Evolutionary conservation across 2,797 vertebrate species (phyloP), one percentile per base, ranked within the genome.

Genomic region (Molothrus ater): DNA sequence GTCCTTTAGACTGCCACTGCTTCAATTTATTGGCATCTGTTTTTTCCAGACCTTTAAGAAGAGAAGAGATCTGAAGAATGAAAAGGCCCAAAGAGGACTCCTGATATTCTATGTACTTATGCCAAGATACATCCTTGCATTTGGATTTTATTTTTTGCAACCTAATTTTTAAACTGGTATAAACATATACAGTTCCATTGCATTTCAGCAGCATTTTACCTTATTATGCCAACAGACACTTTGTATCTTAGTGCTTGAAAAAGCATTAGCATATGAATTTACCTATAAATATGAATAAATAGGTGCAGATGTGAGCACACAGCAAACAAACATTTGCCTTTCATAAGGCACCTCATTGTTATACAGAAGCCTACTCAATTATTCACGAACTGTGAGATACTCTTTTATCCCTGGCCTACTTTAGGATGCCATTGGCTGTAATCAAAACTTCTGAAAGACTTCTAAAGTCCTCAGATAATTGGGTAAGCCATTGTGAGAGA

Each of bases 351-450:
- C 42, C 73, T 95, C 95, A 92, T 96, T 97, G 96, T 95, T 93
- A 93, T 82, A 93, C 78, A 88, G 81, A 94, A 96, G 50, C 76
- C 83, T 92, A 57, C 43, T 96, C 91, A 97, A 96, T 97, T 96
- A 96, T 97, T 96, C 87, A 97, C 34, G 1, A 94, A 89, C 72
- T 87, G 51, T 88, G 94, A 89, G 87, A 92, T 72, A 92, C 21
- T 87, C 92, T 96, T 97, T 97, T 96, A 96, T 97, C 90, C 91
- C 72, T 97, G 93, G 73, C 96, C 95, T 95, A 96, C 72, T 96
- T 96, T 95, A 81, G 73, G 92, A 87, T 96, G 85, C 86, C 70
- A 94, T 48, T 93, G 91, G 75, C 82, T 95, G 93, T 88, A 94
- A 96, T 93, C 83, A 93, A 92, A 96, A 94, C 72, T 96, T 96